phyloP scores from a whole-genome alignment of 2,113 vertebrate genomes.

The Salminus brasiliensis region DNA sequence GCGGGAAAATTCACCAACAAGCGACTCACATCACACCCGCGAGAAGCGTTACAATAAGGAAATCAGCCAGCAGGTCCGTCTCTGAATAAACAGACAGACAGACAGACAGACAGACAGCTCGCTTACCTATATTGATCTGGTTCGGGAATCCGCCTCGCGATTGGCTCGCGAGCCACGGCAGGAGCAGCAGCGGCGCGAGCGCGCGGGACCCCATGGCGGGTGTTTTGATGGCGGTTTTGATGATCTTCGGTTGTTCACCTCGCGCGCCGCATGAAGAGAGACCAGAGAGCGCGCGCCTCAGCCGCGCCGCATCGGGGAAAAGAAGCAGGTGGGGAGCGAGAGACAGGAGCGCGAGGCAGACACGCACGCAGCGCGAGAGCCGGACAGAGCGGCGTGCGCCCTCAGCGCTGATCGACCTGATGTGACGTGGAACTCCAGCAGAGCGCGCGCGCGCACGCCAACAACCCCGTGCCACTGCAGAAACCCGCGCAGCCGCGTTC shows the following conservation, averaged over 20 bases:
- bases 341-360: background rate
- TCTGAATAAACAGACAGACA: background rate
- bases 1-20: background rate
- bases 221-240: constrained; percentile 59
- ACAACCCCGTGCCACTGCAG: background rate
- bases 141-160: constrained; percentile 91
- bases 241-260: constrained; percentile 82
- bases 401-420: background rate
- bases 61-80: too few relatives aligned
- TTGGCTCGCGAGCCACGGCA: constrained; percentile 79
- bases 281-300: background rate
- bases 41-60: background rate
- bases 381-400: too few relatives aligned
- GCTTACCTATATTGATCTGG: constrained; percentile 98
- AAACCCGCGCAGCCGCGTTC: background rate
- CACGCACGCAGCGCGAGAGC: background rate
- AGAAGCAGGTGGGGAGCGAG: background rate
- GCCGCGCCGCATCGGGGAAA: background rate
- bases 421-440: background rate
- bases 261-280: constrained; percentile 64
- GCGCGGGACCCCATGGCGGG: constrained; percentile 78
- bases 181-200: constrained; percentile 73
- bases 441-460: background rate
- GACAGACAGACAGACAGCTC: too few relatives aligned
- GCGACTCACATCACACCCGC: background rate